Evolutionary conservation across 2,888 invertebrate genomes (phyloP), one percentile per base, ranked within the genome.

Genomic region (Acanthacorydalis orientalis): DNA sequence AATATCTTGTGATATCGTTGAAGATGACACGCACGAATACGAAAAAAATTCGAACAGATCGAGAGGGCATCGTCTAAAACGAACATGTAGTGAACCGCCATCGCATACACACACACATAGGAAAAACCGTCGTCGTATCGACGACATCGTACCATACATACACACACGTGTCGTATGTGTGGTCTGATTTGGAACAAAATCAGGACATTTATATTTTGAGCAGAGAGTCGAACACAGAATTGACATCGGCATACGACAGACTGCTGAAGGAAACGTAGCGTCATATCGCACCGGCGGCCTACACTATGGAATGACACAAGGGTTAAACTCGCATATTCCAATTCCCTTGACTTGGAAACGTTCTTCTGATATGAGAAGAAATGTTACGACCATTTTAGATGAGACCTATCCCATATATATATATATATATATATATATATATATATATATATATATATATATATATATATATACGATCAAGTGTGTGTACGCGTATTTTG

Each of bases 261-360:
- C 23, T 6, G 23, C 37, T 37, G 37, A 37, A 37, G 37, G 37
- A 37, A 37, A 37, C 14, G 37, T 12, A 37, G 14, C 14, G 37
- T n/a, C 37, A 37, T 37, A n/a, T 37, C 37, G 37, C 23, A 23
- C 23, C 23, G 23, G 23, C 23, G 23, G 23, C 23, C 23, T 23
- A 23, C 23, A 23, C 23, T 23, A 23, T 23, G 23, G 23, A 23
- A 23, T 23, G 37, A 37, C 12, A 37, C 37, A 14, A 37, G 37
- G 12, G 12, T 37, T 37, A 44, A 44, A 44, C 44, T 31, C 46
- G 40, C 46, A 46, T 46, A 41, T 46, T 46, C 40, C 40, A 46
- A 46, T 46, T 31, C 40, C 16, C 31, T 46, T 40, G 46, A 46
- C 40, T 46, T 32, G 35, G 37, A 14, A 32, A 16, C 32, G 41